phyloP scores from a whole-genome alignment of 2,888 invertebrate genomes.

The Plusia festucae region DNA sequence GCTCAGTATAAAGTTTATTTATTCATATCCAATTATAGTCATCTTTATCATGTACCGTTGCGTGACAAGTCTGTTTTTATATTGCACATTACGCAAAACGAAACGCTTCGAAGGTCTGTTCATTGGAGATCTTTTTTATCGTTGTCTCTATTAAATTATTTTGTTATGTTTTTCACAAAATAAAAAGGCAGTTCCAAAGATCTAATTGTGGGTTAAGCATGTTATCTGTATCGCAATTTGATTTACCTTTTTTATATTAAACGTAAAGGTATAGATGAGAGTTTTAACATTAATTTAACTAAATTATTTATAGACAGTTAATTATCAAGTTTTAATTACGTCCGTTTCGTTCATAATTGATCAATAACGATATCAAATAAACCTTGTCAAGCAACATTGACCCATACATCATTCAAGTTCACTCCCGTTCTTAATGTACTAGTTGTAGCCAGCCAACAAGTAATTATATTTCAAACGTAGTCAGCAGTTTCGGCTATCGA shows the following conservation, averaged over 20 bases:
- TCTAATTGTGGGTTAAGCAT: not conserved
- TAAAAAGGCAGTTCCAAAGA: not conserved
- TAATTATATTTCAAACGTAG: conserved; percentile 19
- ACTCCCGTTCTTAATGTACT: conserved; percentile 6
- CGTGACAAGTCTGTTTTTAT: conserved; percentile 18
- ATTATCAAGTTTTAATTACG: not conserved
- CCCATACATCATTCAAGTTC: not conserved
- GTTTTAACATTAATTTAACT: no score
- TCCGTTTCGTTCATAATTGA: not conserved
- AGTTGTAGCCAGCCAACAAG: conserved; percentile 18
- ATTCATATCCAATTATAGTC: conserved; percentile 24
- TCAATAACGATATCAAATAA: not conserved
- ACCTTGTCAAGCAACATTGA: conserved; percentile 23
- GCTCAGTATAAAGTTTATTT: conserved; percentile 33
- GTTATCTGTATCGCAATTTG: not conserved
- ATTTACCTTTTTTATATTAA: not conserved
- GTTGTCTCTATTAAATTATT: no score
- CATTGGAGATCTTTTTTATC: no score
- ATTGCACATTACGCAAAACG: no score
- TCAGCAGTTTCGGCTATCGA: conserved; percentile 1
- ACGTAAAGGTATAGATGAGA: no score
- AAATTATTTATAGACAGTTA: not conserved
- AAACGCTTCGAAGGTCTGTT: no score
- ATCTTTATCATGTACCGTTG: conserved; percentile 33
- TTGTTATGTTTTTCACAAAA: not conserved